Evolutionary conservation across 2,888 invertebrate genomes (phyloP).

Genomic region (Clusia tigrina): DNA sequence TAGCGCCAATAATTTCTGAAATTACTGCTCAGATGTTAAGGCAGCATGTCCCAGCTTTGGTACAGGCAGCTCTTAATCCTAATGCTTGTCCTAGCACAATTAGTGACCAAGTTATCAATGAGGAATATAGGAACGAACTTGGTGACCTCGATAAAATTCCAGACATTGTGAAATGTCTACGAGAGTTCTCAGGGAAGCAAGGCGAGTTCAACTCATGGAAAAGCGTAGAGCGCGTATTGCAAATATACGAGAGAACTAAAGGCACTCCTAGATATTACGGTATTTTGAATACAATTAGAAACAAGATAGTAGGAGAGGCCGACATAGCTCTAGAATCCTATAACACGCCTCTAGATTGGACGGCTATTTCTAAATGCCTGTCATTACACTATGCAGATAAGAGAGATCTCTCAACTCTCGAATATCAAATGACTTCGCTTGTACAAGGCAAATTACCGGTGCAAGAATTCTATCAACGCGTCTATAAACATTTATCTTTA

Average conservation of each 20-base stretch:
- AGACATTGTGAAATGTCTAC: too few relatives aligned
- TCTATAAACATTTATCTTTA: conserved; percentile 36
- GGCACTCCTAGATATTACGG: conserved; percentile 25
- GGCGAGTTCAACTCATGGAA: too few relatives aligned
- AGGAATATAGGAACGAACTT: conserved; percentile 16
- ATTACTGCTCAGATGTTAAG: too few relatives aligned
- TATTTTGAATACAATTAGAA: conserved; percentile 10
- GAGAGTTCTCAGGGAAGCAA: too few relatives aligned
- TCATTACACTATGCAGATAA: conserved; percentile 34
- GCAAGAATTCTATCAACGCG: conserved; percentile 35
- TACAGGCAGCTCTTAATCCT: too few relatives aligned
- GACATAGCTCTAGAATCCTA: neutral
- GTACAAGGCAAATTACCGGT: conserved; percentile 29
- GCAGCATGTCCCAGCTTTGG: neutral
- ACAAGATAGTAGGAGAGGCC: neutral
- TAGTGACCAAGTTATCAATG: neutral
- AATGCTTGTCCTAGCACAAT: neutral
- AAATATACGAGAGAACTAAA: too few relatives aligned
- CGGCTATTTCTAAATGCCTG: conserved; percentile 26
- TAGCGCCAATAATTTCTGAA: too few relatives aligned
- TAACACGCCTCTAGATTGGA: conserved; percentile 24
- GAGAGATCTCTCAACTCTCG: conserved; percentile 24
- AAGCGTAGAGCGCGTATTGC: too few relatives aligned
- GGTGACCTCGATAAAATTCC: too few relatives aligned
- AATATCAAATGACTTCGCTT: conserved; percentile 24